These are phyloP conservation scores for Lethenteron reissneri DNA, from an alignment of 2,113 vertebrate genomes.

Conservation along the genomic window DNA sequence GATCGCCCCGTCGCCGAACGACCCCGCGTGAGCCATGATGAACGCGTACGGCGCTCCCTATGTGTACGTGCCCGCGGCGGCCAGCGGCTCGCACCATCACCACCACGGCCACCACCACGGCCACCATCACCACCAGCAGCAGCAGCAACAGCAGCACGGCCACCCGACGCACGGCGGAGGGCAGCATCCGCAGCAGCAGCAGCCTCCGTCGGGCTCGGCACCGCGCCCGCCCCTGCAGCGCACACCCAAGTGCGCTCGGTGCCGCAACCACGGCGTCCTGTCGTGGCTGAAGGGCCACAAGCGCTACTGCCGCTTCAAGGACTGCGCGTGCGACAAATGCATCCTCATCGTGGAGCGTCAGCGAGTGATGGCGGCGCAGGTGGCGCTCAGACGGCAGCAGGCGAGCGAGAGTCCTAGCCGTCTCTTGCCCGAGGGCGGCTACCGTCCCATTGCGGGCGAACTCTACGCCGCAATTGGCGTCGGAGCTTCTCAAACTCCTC, in stretches of 20 bases:
- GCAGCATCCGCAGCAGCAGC: too few species aligned
- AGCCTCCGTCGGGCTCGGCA: conserved; percentile 50
- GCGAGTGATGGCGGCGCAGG: conserved; percentile 88
- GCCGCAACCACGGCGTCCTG: conserved; percentile 78
- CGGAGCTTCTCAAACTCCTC: too few species aligned
- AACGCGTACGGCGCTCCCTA: conserved; percentile 84
- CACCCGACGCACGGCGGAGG: too few species aligned
- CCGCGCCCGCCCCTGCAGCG: conserved; percentile 57
- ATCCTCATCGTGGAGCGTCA: conserved; percentile 89
- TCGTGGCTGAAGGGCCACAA: conserved; percentile 94
- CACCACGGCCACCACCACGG: too few species aligned
- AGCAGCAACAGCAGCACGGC: too few species aligned
- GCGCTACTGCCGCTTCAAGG: conserved; percentile 86
- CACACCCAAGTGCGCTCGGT: conserved; percentile 81
- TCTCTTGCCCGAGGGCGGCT: conserved; percentile 43
- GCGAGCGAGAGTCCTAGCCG: conserved; percentile 84
- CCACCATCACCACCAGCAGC: too few species aligned
- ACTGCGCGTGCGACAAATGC: conserved; percentile 91
- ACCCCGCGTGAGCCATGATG: conserved; percentile 24
- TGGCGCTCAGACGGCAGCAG: conserved; percentile 70
- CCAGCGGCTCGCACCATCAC: too few species aligned
- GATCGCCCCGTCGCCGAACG: not conserved
- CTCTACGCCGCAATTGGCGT: too few species aligned
- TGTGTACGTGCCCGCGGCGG: conserved; percentile 51
- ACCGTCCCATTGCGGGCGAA: too few species aligned